Evolutionary conservation across 2,113 vertebrate species (phyloP).

Genomic region (Epinephelus lanceolatus): DNA sequence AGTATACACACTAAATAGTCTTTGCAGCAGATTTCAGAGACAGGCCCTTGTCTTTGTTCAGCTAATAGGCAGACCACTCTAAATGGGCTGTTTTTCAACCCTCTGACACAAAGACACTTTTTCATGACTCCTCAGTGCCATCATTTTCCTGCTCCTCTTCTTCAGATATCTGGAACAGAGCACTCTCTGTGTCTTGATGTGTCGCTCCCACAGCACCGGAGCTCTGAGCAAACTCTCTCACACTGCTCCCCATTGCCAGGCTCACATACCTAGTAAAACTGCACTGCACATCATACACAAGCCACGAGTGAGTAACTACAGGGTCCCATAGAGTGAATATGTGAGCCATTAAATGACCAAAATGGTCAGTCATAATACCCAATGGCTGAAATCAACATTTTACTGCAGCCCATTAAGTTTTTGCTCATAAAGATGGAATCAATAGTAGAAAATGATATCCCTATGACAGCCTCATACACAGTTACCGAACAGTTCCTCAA

Average conservation of each 20-base stretch:
- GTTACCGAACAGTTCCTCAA: constrained; percentile 52
- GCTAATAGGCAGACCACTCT: constrained; percentile 82
- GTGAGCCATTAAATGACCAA: constrained; percentile 70
- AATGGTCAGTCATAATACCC: constrained; percentile 71
- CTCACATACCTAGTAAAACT: constrained; percentile 58
- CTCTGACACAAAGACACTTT: constrained; percentile 85
- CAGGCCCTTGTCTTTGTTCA: constrained; percentile 81
- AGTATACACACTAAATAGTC: constrained; percentile 82
- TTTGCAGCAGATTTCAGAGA: constrained; percentile 81
- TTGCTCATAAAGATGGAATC: constrained; percentile 69
- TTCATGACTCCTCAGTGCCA: constrained; percentile 84
- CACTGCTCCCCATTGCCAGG: constrained; percentile 61
- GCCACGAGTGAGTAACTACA: constrained; percentile 55
- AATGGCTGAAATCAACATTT: constrained; percentile 75
- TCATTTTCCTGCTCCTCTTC: constrained; percentile 82
- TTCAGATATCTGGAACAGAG: constrained; percentile 81
- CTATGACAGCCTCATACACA: constrained; percentile 49
- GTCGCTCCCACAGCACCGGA: constrained; percentile 76
- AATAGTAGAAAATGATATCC: constrained; percentile 58
- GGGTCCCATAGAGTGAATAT: constrained; percentile 62
- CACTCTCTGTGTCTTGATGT: constrained; percentile 79
- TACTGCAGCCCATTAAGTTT: constrained; percentile 71
- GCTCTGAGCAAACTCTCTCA: constrained; percentile 74
- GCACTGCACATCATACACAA: constrained; percentile 47
- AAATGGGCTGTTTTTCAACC: constrained; percentile 84